Evolutionary conservation across 1,140 invertebrate genomes (phyloP).

Genomic region (Atta colombica): DNA sequence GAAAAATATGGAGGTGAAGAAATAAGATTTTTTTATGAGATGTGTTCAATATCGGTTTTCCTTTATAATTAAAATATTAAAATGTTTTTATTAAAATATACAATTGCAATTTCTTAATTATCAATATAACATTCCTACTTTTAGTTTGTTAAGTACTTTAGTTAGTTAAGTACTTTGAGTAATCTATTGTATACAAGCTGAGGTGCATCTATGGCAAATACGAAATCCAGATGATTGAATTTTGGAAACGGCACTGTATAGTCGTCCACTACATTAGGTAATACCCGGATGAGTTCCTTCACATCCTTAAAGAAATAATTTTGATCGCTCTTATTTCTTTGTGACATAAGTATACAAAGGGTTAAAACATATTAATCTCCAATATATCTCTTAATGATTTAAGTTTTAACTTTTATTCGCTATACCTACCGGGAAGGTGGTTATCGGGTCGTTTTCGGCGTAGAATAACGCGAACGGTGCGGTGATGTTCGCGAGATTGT

Average conservation of each 20-base stretch:
- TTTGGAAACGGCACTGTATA: constrained; percentile 88
- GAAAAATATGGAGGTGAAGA: too few relatives aligned
- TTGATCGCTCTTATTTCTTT: background rate
- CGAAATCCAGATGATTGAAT: constrained; percentile 92
- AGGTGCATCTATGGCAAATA: constrained; percentile 90
- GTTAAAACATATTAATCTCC: background rate
- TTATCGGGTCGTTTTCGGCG: too few relatives aligned
- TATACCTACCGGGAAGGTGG: too few relatives aligned
- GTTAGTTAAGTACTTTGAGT: constrained; percentile 81
- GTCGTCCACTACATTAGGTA: constrained; percentile 86
- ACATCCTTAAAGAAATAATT: constrained; percentile 87
- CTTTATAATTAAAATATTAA: too few relatives aligned
- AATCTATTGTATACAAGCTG: constrained; percentile 88
- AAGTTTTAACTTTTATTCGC: background rate
- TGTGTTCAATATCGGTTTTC: too few relatives aligned
- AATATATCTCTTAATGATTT: background rate
- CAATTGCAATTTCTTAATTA: too few relatives aligned
- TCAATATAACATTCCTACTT: constrained; percentile 12
- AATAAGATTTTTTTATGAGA: too few relatives aligned
- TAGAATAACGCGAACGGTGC: too few relatives aligned
- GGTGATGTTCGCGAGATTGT: too few relatives aligned
- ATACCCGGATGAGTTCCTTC: constrained; percentile 83
- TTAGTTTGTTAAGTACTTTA: constrained; percentile 12
- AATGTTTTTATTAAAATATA: too few relatives aligned
- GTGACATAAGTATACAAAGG: background rate